Evolutionary conservation across 2,888 invertebrate genomes (phyloP), one percentile per base, ranked within the genome.

Genomic region (Hypsopygia costalis): DNA sequence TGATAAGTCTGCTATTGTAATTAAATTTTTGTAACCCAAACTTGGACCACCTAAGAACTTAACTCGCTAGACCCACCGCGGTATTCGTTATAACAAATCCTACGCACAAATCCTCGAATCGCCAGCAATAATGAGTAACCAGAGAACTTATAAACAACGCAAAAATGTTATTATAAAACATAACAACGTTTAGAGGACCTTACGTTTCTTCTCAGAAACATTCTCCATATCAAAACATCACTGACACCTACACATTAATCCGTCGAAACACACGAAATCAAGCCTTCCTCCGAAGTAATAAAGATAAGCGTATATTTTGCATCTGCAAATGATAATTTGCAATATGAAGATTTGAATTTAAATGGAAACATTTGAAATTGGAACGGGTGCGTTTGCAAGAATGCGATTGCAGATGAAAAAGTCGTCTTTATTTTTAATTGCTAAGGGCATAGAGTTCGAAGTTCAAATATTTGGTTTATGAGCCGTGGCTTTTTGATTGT

Each of bases 51-150:
- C 38, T 11, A 32, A 25, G 7, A 37, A 35, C 16, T 21, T 31
- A 16, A 2, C 16, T 16, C 3, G 3, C 31, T 35, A 44, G 58
- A 62, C 68, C 69, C 49, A 68, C 71, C 69, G 53, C 61, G 56
- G 52, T 46, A 50, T 52, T 61, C 62, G 55, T 51, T 52, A 64
- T 61, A 64, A 54, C 52, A 65, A 65, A 55, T 51, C 74, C 70
- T 77, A 81, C 82, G 79, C 82, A 81, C 76, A 76, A 74, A 81
- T 82, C 81, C 72, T 68, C 77, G 74, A 80, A 80, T 62, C 63
- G 58, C 16, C 67, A 68, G 50, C 48, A 36, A 46, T 45, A 49
- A 33, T 39, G 49, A 60, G 81, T 76, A 82, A 83, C 73, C 49
- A 54, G 67, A 83, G 62, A 81, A 81, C 51, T 58, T 62, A 59